Evolutionary conservation across 2,113 vertebrate genomes (phyloP).

Genomic region (Peromyscus maniculatus): DNA sequence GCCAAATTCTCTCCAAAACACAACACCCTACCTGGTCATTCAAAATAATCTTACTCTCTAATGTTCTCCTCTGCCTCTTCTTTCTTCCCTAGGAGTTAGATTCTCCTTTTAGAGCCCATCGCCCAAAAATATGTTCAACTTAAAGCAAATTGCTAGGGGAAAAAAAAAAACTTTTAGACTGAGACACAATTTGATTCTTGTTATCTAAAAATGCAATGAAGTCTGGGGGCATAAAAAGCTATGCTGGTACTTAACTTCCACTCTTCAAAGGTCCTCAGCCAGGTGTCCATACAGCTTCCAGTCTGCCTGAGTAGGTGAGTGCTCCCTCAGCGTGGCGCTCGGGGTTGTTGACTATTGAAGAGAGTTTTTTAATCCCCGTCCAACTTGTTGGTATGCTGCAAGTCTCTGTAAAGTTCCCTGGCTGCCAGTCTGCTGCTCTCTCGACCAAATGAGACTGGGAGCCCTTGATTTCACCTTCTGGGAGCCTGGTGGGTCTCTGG

Average conservation of each 20-base stretch:
- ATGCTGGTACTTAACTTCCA: slow-evolving; percentile 75
- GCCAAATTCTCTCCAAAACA: slow-evolving; percentile 36
- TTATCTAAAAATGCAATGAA: slow-evolving; percentile 39
- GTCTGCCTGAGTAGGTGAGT: slow-evolving; percentile 14
- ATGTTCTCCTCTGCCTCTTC: not conserved
- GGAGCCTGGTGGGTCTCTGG: slow-evolving; percentile 73
- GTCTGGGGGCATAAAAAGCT: not conserved
- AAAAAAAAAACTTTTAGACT: not conserved
- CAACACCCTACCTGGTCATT: not conserved
- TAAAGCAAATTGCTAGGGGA: not conserved
- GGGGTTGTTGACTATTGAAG: slow-evolving; percentile 39
- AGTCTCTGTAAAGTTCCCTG: slow-evolving; percentile 74
- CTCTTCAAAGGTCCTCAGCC: slow-evolving; percentile 66
- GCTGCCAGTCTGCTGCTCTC: slow-evolving; percentile 56
- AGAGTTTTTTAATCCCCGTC: slow-evolving; percentile 55
- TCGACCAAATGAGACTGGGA: slow-evolving; percentile 52
- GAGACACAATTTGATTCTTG: slow-evolving; percentile 3
- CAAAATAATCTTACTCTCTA: not conserved
- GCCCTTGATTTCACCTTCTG: slow-evolving; percentile 69
- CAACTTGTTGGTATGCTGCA: slow-evolving; percentile 75
- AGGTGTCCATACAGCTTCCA: slow-evolving; percentile 50
- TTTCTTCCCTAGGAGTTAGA: not conserved
- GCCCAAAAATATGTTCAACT: not conserved
- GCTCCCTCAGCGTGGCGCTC: slow-evolving; percentile 26
- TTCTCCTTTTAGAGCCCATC: not conserved